Evolutionary conservation across 2,113 vertebrate genomes (phyloP), one percentile per base, ranked within the genome.

Genomic region (Ranitomeya imitator): DNA sequence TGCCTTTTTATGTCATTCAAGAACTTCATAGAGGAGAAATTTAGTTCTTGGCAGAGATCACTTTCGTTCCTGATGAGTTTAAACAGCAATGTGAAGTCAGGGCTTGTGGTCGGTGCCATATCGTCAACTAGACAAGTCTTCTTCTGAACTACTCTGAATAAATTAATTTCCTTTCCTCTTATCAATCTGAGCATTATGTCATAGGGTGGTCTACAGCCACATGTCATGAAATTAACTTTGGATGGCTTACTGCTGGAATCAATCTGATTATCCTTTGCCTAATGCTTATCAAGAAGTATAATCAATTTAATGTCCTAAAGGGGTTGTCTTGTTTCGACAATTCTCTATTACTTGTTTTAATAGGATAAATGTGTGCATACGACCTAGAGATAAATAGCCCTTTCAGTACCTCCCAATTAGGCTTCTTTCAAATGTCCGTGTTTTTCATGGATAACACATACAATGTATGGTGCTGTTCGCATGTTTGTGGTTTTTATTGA

Each of bases 31-130:
- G 18, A 52, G 21, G 26, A 45, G 26, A 52, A 67, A 23, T 83
- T 52, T 23, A 2, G 1, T 59, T 80, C 78, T 59, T 80, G 54
- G 78, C 61, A 16, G 19, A 23, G 14, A 16, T 63, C 7, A 8
- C 31, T 83, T 31, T 18, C 8, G 63, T 71, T 84, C 45, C 59
- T 61, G 79, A 71, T 31, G 65, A 84, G 82, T 84, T 69, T 69
- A 85, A 57, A 31, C 67, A 73, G 67, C 67, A 12, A n/a, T 6
- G 51, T 85, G 54, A 73, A 85, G 23, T 52, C 67, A 57, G 65
- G 51, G 52, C 52, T 74, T 73, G 65, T 74, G 83, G 67, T 57
- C 52, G 51, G 19, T 55, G 82, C 65, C 63, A 84, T 69, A 73
- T 85, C 52, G 9, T 57, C 83, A 85, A 85, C 59, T 74, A 31